phyloP scores from a whole-genome alignment of 2,797 vertebrate species.

The Cryptoblepharus egeriae region DNA sequence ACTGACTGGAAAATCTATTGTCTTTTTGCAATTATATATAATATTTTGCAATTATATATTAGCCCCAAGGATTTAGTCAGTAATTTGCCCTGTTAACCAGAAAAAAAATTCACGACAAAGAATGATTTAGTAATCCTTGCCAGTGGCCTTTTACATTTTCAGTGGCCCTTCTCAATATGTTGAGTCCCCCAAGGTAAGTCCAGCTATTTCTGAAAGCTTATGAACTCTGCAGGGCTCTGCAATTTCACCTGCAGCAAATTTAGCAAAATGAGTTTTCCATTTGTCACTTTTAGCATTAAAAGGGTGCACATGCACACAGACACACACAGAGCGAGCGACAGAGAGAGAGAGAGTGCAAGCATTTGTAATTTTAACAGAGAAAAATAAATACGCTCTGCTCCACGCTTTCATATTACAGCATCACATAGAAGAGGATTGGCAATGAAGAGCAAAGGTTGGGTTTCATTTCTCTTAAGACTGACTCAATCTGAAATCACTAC shows the following conservation, averaged over 20 bases:
- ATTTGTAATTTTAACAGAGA: constrained; percentile 25
- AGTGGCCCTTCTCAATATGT: constrained; percentile 26
- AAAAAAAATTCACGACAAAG: constrained; percentile 24
- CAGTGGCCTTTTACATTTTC: constrained; percentile 28
- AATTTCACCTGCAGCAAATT: neutral
- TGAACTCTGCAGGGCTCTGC: constrained; percentile 11
- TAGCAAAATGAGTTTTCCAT: neutral
- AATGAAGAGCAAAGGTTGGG: neutral
- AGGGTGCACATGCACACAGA: constrained; percentile 1
- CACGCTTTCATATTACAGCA: neutral
- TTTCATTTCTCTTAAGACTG: neutral
- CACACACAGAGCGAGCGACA: neutral
- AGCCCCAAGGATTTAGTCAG: neutral
- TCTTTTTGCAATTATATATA: constrained; percentile 32
- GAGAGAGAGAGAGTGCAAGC: no score
- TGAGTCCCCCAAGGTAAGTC: constrained; percentile 28
- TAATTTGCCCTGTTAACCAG: constrained; percentile 14
- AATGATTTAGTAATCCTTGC: constrained; percentile 20
- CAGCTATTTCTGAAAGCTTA: constrained; percentile 32
- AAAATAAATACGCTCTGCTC: constrained; percentile 10
- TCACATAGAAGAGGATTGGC: neutral
- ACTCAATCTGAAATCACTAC: neutral
- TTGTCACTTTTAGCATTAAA: constrained; percentile 2
- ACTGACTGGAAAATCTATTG: constrained; percentile 20
- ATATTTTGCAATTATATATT: constrained; percentile 37